These are phyloP conservation scores for Xylota sylvarum DNA, from an alignment of 2,888 invertebrate species.

Conservation along the genomic window DNA sequence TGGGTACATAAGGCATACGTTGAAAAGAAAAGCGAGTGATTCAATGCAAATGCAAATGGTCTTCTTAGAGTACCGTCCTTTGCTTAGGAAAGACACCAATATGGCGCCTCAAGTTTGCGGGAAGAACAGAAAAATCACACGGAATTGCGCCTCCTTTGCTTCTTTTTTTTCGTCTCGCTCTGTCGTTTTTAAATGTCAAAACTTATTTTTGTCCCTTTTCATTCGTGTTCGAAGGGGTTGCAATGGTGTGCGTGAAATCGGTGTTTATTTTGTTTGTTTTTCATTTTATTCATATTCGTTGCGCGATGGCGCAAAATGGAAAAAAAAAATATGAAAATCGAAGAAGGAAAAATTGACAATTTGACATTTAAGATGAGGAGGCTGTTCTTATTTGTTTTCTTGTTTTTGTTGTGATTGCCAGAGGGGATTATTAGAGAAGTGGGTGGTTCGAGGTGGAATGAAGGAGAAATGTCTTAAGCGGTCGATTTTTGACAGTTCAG, in stretches of 20 bases:
- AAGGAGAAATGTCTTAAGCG: background rate
- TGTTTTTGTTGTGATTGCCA: constrained; percentile 50
- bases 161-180: constrained; percentile 38
- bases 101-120: constrained; percentile 63
- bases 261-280: constrained; percentile 66
- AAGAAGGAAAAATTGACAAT: constrained; percentile 4
- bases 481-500: constrained; percentile 10
- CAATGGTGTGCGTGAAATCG: constrained; percentile 15
- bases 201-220: constrained; percentile 62
- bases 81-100: constrained; percentile 42
- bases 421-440: background rate
- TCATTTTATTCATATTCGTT: constrained; percentile 31
- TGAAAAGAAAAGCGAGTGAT: background rate
- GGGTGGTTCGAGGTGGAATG: background rate
- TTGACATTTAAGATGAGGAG: constrained; percentile 56
- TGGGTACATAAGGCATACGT: background rate
- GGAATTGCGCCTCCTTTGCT: constrained; percentile 54
- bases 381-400: constrained; percentile 17
- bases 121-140: constrained; percentile 22
- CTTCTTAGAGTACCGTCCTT: constrained; percentile 14
- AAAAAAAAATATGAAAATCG: background rate
- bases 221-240: constrained; percentile 3
- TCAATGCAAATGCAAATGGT: constrained; percentile 11
- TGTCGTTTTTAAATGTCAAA: constrained; percentile 66
- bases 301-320: constrained; percentile 42